phyloP scores from a whole-genome alignment of 1,140 invertebrate genomes.

The Heliconius melpomene region DNA sequence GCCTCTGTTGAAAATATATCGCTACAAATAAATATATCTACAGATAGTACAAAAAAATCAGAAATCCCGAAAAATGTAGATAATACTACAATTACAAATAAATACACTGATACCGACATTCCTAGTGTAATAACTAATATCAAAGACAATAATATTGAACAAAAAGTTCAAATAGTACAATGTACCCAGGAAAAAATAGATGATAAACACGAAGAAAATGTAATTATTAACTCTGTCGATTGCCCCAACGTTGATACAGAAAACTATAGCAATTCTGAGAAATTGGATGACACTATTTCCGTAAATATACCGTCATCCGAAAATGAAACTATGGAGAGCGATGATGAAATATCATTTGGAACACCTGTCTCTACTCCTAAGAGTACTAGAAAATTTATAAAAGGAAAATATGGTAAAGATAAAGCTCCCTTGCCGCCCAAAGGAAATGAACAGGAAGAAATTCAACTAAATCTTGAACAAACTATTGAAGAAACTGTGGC shows the following conservation, averaged over 20 bases:
- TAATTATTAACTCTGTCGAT: background rate
- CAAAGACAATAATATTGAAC: conserved; percentile 30
- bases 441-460: conserved; percentile 1
- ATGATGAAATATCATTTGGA: conserved; percentile 75
- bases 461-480: background rate
- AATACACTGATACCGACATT: conserved; percentile 40
- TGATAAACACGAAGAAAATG: background rate
- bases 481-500: background rate
- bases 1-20: conserved; percentile 37
- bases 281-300: conserved; percentile 44
- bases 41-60: conserved; percentile 4
- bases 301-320: conserved; percentile 51
- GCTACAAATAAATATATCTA: conserved; percentile 35
- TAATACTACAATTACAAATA: conserved; percentile 29
- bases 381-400: conserved; percentile 59
- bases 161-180: conserved; percentile 4
- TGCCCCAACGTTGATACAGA: background rate
- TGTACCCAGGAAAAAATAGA: background rate
- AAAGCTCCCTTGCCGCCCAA: conserved; percentile 64
- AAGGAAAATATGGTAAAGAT: conserved; percentile 75
- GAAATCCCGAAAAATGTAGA: conserved; percentile 7
- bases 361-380: conserved; percentile 77
- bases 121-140: conserved; percentile 30
- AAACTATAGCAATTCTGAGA: conserved; percentile 35
- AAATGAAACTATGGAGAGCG: conserved; percentile 61